Evolutionary conservation across 2,797 vertebrate species (phyloP).

Genomic region (Notoglanidium macrostoma): DNA sequence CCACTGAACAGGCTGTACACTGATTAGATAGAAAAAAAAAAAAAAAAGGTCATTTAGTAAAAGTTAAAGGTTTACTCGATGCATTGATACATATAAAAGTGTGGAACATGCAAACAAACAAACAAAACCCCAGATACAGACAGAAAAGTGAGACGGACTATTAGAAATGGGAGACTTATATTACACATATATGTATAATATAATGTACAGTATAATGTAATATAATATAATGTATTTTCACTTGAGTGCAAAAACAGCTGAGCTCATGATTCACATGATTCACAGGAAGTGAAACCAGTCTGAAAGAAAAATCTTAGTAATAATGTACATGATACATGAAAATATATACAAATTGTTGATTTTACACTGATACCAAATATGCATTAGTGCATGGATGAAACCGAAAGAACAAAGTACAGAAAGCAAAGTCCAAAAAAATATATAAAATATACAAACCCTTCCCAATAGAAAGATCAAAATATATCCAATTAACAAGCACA

Average conservation of each 20-base stretch:
- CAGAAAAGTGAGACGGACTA: neutral
- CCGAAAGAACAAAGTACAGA: neutral
- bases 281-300: neutral
- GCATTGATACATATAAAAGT: neutral
- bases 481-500: neutral
- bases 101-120: neutral
- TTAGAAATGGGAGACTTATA: neutral
- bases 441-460: neutral
- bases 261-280: neutral
- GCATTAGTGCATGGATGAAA: neutral
- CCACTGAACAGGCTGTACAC: conserved; percentile 74
- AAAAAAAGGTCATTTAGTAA: neutral
- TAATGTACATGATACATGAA: neutral
- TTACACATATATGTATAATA: neutral
- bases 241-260: too few relatives aligned
- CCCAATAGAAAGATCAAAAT: neutral
- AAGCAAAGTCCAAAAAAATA: neutral
- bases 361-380: neutral
- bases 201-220: too few relatives aligned
- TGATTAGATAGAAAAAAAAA: conserved; percentile 49
- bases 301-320: neutral
- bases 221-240: neutral
- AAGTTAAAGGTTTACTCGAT: neutral
- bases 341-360: neutral
- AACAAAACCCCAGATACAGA: neutral